Evolutionary conservation across 2,113 vertebrate species (phyloP).

Genomic region (Pangasianodon hypophthalmus): DNA sequence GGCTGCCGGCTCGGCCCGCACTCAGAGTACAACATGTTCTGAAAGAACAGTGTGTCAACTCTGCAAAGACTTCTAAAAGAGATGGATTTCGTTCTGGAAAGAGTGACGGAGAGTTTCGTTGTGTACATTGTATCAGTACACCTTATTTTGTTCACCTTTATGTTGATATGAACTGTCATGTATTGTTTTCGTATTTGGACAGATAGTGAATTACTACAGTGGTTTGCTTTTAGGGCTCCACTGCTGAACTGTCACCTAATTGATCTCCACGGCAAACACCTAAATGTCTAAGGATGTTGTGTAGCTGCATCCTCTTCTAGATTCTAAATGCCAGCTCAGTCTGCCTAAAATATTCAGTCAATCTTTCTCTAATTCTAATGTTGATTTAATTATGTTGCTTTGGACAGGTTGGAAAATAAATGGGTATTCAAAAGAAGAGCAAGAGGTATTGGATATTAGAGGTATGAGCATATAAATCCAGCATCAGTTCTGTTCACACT

Average conservation of each 20-base stretch:
- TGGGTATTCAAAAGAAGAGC: neutral
- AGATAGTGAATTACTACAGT: conserved; percentile 2
- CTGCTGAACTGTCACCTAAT: neutral
- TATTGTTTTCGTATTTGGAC: neutral
- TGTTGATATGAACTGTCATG: neutral
- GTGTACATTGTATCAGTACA: neutral
- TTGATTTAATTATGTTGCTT: neutral
- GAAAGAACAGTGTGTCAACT: neutral
- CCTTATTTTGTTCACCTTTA: neutral
- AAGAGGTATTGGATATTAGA: neutral
- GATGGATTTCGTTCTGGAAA: neutral
- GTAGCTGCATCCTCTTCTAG: neutral
- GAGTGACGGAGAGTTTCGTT: neutral
- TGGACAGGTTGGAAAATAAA: neutral
- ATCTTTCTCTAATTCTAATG: neutral
- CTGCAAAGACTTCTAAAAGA: conserved; percentile 9
- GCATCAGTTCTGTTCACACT: neutral
- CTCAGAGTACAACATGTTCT: conserved; percentile 41
- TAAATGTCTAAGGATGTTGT: neutral
- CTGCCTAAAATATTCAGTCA: neutral
- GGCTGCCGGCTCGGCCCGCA: conserved; percentile 8
- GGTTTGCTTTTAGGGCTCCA: neutral
- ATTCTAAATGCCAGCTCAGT: neutral
- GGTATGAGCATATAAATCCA: neutral
- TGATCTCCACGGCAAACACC: neutral